Base-by-base conservation (phyloP, 2,797 vertebrate species). In the Pangasius krempfi region DNA sequence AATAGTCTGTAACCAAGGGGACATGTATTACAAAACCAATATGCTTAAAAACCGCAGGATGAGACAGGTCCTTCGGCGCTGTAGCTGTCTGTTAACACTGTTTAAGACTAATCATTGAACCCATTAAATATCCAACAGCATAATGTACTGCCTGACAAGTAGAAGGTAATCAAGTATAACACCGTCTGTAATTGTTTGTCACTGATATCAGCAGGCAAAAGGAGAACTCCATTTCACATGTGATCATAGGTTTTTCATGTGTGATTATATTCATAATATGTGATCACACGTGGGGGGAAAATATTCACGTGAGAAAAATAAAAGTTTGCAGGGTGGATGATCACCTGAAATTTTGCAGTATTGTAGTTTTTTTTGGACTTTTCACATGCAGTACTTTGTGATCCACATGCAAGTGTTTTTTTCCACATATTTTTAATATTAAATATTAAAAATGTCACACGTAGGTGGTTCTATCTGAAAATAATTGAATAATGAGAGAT, bases 1-100 rank as follows among this genome's bases (percentile, higher is more conserved):
- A 52, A 79, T 81, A 80, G 86, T 85, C 84, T 75, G 84, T 85
- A 85, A 85, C 84, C 52, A 85, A 73, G 84, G 68, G 84, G 52
- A 60, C 0, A 44, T 66, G 5, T 20, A n/a, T 54, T 84, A 80
- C 73, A 85, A 87, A 90, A 85, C 62, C 64, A 33, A 86, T 88
- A 64, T 12, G 75, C 44, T 47, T 30, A 72, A 73, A 87, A 33
- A 68, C 14, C 20, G 20, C 58, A 79, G 86, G 58, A 87, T 9
- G 58, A 66, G 54, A 66, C 58, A 79, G 44, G 86, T 87, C 73
- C 58, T 78, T 52, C 44, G 14, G 37, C 8, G 22, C 0, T 5
- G 16, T 13, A 68, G 56, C 73, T 12, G 58, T 87, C 60, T 85
- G 30, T 37, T 72, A 85, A 73, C 18, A 9, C 30, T 40, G 20